Evolutionary conservation across 2,888 invertebrate species (phyloP), one percentile per base, ranked within the genome.

Genomic region (Disparrhopalites patrizii): DNA sequence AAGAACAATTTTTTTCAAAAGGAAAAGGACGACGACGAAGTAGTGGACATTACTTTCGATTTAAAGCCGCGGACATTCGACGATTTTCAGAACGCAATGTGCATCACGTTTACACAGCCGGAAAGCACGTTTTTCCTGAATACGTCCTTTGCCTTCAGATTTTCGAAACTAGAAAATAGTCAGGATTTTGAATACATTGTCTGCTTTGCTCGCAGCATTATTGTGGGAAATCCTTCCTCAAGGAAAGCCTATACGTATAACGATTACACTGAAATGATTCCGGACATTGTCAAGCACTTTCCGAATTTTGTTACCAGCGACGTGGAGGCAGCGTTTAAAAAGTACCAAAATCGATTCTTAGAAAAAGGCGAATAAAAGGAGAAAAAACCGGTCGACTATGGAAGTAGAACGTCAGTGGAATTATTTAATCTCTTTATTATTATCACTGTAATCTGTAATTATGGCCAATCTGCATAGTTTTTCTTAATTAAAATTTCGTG

Each of bases 111-210:
- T 15, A 43, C 43, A 4, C n/a, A 43, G n/a, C 43, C 43, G 5
- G n/a, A 43, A 15, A 43, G 8, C 8, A 43, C 43, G 8, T 43
- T 43, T 20, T 43, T 43, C n/a, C n/a, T 43, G 8, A 43, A 43
- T 15, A 43, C n/a, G 43, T 5, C 43, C 5, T 43, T 43, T n/a
- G 20, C 20, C 5, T n/a, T 43, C 4, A 15, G 43, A 15, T 43
- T 43, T n/a, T 18, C 4, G 4, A 18, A 15, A 5, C 20, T 43
- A 30, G 25, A 7, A n/a, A 52, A 18, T n/a, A 13, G 1, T 7
- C 25, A 1, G 3, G 57, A 57, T 40, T 57, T 57, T 57, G 57
- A 57, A 15, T 57, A 57, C 28, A 18, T 57, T 8, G 10, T 10
- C 28, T 40, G 38, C 25, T 38, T 23, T 27, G 38, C 23, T 15